Percentiles rank a stretch among this genome's conserved stretches.
These are phyloP conservation scores for Aplidium turbinatum DNA, from an alignment of 23 tunicate species.

Conservation along the genomic window DNA sequence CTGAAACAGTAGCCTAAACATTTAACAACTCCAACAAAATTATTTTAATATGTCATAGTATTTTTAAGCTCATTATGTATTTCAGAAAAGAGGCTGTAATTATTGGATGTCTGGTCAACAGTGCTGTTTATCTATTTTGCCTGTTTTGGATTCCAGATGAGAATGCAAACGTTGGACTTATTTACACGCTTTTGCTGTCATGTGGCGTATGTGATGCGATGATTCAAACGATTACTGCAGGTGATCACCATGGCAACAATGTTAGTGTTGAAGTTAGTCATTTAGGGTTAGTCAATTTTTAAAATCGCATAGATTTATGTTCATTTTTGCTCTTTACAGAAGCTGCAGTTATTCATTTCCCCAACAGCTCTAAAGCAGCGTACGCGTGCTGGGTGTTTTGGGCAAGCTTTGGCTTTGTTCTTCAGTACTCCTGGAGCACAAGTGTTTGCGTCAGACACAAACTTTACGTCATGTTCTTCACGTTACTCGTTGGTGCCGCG, in stretches of 20 bases:
- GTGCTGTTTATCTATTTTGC: constrained; percentile 6
- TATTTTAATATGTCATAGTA: neutral
- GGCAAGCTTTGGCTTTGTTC: neutral
- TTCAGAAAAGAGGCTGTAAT: neutral
- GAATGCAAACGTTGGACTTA: neutral
- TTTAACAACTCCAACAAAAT: too few species aligned
- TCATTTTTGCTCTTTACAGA: constrained; percentile 14
- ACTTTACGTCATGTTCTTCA: neutral
- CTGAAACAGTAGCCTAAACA: too few species aligned
- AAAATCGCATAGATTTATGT: too few species aligned
- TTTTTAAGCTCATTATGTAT: neutral
- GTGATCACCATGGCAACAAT: neutral
- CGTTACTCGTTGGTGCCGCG: neutral
- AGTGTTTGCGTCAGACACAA: constrained; percentile 25
- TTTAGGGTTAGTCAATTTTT: neutral
- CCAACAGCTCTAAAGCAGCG: neutral
- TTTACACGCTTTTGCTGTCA: neutral
- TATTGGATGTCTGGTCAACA: neutral
- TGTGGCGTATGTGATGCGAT: neutral
- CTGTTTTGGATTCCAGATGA: constrained; percentile 8
- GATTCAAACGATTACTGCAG: neutral
- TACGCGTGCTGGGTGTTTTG: neutral
- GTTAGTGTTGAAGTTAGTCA: neutral
- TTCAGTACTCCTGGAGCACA: constrained; percentile 12
- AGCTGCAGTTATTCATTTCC: constrained; percentile 1